A percentile compares a stretch with the other conserved stretches of the same genome.
Conservation (phyloP, 2,888 invertebrate genomes). For the Callinectes sapidus region DNA sequence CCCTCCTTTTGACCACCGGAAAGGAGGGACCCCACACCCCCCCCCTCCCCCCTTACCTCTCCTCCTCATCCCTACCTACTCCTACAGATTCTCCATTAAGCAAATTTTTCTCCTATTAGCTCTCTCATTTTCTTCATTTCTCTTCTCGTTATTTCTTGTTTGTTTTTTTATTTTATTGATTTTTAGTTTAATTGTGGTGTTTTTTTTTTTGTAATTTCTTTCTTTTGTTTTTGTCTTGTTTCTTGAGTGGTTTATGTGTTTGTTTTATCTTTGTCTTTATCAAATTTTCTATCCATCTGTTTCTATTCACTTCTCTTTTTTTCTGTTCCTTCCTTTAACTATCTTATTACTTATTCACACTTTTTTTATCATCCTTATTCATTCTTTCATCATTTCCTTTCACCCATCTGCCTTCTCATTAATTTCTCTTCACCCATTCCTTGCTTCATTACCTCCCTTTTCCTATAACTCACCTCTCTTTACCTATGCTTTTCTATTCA, state of each 20-base stretch:
- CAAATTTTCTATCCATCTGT: too few relatives aligned
- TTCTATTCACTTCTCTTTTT: too few relatives aligned
- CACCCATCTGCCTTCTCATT: not conserved
- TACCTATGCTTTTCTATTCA: not conserved
- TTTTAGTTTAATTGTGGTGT: too few relatives aligned
- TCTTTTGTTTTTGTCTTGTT: too few relatives aligned
- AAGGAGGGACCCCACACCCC: not conserved
- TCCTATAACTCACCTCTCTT: not conserved
- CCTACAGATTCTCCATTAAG: not conserved
- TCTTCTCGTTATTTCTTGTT: not conserved
- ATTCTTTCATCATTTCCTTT: not conserved
- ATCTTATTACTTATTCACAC: too few relatives aligned
- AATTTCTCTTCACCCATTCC: not conserved
- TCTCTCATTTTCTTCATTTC: not conserved
- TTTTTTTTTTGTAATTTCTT: too few relatives aligned
- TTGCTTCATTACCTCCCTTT: not conserved
- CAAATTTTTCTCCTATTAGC: not conserved
- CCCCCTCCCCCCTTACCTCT: not conserved
- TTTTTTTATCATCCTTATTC: too few relatives aligned
- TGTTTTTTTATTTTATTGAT: too few relatives aligned
- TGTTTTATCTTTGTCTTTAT: too few relatives aligned
- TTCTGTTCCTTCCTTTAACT: too few relatives aligned
- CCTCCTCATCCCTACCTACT: too few relatives aligned
- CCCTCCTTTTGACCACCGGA: conserved; percentile 3
- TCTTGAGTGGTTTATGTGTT: too few relatives aligned